Percentiles rank a stretch among this genome's conserved stretches.
phyloP scores from a whole-genome alignment of 2,888 invertebrate species.

The Pammene fasciana region DNA sequence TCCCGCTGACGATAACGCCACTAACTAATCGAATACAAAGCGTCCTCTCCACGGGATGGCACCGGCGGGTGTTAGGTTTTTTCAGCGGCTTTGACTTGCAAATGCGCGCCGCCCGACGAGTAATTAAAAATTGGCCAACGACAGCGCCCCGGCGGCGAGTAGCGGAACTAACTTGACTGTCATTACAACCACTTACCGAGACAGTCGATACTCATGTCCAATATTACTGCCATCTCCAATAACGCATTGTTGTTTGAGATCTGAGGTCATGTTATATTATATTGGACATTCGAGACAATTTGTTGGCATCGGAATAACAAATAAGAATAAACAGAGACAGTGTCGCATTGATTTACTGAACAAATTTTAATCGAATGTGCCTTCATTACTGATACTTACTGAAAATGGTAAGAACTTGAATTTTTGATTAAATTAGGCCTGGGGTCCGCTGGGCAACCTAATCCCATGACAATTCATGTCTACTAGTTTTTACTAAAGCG shows the following conservation, averaged over 20 bases:
- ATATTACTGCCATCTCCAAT: neutral
- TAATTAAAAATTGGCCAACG: constrained; percentile 73
- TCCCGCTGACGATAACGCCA: no score
- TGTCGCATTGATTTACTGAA: constrained; percentile 21
- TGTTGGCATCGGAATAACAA: neutral
- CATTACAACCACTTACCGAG: neutral
- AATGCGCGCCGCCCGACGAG: constrained; percentile 67
- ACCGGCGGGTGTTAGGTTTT: constrained; percentile 79
- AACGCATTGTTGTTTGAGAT: neutral
- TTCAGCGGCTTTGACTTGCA: constrained; percentile 82
- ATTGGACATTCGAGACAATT: neutral
- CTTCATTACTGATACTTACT: neutral
- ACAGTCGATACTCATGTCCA: neutral
- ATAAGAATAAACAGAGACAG: no score
- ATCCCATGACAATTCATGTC: no score
- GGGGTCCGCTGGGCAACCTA: no score
- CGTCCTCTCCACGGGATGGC: neutral
- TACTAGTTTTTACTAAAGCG: no score
- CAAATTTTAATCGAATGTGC: neutral
- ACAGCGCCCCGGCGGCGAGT: constrained; percentile 58
- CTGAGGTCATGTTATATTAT: neutral
- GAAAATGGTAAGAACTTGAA: neutral
- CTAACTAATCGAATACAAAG: constrained; percentile 20
- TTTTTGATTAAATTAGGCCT: no score
- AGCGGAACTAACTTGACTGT: constrained; percentile 50